Evolutionary conservation across 53 echinoderm and acorn worm species (phyloP).

Genomic region (Hippasteria phrygiana): DNA sequence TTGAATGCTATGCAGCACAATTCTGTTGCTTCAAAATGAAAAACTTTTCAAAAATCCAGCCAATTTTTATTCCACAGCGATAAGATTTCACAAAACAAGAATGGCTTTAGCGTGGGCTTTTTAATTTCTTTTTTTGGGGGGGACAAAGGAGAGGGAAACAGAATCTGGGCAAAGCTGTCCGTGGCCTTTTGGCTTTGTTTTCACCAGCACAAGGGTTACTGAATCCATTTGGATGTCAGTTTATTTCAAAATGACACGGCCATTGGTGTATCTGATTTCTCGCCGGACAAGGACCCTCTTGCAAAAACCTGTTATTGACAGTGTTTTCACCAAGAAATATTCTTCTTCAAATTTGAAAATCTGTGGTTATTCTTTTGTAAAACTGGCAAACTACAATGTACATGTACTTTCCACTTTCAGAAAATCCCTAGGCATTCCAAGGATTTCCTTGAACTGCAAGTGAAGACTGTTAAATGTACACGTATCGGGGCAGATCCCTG

Average conservation of each 20-base stretch:
- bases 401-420: too few relatives aligned
- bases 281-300: background rate
- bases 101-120: constrained; percentile 3
- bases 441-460: background rate
- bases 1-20: background rate
- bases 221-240: constrained; percentile 24
- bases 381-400: too few relatives aligned
- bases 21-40: background rate
- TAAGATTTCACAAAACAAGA: constrained; percentile 50
- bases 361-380: background rate
- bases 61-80: background rate
- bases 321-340: background rate
- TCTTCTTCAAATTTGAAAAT: background rate
- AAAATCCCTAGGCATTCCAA: background rate
- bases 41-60: background rate
- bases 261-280: background rate
- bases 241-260: constrained; percentile 25
- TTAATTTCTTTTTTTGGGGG: background rate
- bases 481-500: background rate
- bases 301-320: background rate
- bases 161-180: background rate
- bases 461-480: background rate
- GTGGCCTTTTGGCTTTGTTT: constrained; percentile 43
- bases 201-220: background rate
- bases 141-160: background rate